Evolutionary conservation across 2,888 invertebrate genomes (phyloP), one percentile per base, ranked within the genome.

Genomic region (Dasypogon diadema): DNA sequence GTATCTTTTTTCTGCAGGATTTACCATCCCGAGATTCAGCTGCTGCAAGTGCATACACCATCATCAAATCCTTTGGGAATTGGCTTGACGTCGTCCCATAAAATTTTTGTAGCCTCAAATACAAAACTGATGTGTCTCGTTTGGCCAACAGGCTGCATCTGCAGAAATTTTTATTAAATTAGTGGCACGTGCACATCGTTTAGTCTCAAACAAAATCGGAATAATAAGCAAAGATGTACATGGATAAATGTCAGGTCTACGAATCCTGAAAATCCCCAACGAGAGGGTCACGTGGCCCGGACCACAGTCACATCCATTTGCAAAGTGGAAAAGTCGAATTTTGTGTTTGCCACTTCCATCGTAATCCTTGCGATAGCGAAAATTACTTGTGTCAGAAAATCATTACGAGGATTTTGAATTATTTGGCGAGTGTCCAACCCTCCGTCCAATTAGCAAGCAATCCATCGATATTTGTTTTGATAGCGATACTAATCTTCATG

Each of bases 141-240:
- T 65, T 65, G 24, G 65, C 65, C 48, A 65, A 65, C 46, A 46
- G 48, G 60, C 24, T 74, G 74, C 58, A 74, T 74, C 58, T 74
- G 74, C 48, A 74, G 74, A 74, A 24, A 74, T 74, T 74, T 74
- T 74, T 74, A 74, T 74, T 74, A 74, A 74, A 74, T 74, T 74
- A 74, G 74, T n/a, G 46, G 74, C 74, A 74, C 74, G 74, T 74
- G 74, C 30, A 24, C 18, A 74, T 48, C 30, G 58, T 22, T 65
- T 65, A 46, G 30, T 21, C 26, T 30, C n/a, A 58, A 58, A 74
- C 60, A 74, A 74, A 74, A 58, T 74, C 74, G 21, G n/a, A 74
- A 48, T 60, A 74, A 74, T 74, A 58, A 74, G 74, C 74, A 74
- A 24, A 37, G 46, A 42, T 24, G 65, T 24, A 48, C 14, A 48